phyloP scores from a whole-genome alignment of 2,113 vertebrate genomes.

The Gopherus evgoodei region DNA sequence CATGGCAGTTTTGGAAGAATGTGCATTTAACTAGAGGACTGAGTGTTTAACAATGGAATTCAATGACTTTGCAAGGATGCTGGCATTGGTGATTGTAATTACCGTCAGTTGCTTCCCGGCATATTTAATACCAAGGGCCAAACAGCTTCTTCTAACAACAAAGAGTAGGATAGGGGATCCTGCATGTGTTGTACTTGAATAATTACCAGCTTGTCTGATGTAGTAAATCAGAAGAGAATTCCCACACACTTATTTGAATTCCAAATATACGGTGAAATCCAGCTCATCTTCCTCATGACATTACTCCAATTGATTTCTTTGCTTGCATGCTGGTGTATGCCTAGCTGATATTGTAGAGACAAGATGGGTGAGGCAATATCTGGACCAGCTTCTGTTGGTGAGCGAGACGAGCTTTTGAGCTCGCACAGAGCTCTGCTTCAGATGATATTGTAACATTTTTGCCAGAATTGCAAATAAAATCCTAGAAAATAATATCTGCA shows the following conservation, averaged over 20 bases:
- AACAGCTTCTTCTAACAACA: background rate
- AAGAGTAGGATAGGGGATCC: background rate
- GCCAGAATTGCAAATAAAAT: background rate
- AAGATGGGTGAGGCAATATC: background rate
- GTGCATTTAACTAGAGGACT: background rate
- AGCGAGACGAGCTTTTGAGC: background rate
- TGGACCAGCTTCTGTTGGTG: background rate
- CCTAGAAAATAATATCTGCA: background rate
- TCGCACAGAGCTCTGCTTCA: background rate
- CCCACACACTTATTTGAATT: background rate
- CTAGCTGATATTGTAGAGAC: background rate
- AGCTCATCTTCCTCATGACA: background rate
- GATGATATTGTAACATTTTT: background rate
- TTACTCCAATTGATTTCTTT: background rate
- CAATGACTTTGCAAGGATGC: background rate
- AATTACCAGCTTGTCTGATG: conserved; percentile 30
- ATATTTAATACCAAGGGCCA: background rate
- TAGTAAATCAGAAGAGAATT: conserved; percentile 33
- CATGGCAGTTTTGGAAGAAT: background rate
- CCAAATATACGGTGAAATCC: background rate
- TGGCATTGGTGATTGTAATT: background rate
- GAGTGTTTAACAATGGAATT: background rate
- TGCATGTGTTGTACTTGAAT: conserved; percentile 7
- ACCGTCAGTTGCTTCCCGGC: background rate
- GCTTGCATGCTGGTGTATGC: background rate